Conservation (phyloP, 1,140 invertebrate genomes). For the Diachasmimorpha longicaudata region DNA sequence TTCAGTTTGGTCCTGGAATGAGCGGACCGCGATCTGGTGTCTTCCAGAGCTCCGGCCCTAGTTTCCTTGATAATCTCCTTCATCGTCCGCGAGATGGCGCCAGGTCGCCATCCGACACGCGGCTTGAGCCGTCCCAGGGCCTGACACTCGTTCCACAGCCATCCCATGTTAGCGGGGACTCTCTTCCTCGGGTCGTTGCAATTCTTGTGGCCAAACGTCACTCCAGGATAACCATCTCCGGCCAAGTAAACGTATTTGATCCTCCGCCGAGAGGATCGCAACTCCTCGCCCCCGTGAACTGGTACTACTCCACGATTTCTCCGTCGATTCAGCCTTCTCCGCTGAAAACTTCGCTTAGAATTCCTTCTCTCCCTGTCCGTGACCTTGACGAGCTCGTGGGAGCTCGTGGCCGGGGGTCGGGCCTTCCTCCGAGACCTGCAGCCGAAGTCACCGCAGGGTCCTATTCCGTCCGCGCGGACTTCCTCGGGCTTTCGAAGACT, state of each 20-base stretch:
- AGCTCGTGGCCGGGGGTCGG: not conserved
- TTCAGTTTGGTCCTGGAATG: slow-evolving; percentile 15
- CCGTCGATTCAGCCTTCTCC: not conserved
- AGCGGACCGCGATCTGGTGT: slow-evolving; percentile 29
- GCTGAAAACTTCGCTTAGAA: not conserved
- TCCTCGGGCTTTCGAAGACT: not conserved
- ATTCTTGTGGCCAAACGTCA: slow-evolving; percentile 39
- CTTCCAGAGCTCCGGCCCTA: slow-evolving; percentile 35
- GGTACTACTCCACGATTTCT: not conserved
- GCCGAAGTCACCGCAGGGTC: not conserved
- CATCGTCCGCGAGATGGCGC: slow-evolving; percentile 45
- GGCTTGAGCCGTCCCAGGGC: slow-evolving; percentile 40
- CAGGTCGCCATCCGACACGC: slow-evolving; percentile 53
- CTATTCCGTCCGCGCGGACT: not conserved
- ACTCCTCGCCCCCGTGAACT: not conserved
- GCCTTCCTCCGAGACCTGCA: not conserved
- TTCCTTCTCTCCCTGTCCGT: slow-evolving; percentile 1
- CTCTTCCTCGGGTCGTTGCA: slow-evolving; percentile 32
- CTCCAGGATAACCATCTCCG: slow-evolving; percentile 40
- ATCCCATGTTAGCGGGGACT: slow-evolving; percentile 50
- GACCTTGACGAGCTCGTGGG: not conserved
- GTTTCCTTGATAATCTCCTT: slow-evolving; percentile 46
- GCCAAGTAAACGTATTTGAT: slow-evolving; percentile 39
- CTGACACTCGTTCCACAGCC: slow-evolving; percentile 45
- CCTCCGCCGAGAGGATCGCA: not conserved